phyloP scores from a whole-genome alignment of 2,888 invertebrate species.

The Macrosoma leucophasiata region DNA sequence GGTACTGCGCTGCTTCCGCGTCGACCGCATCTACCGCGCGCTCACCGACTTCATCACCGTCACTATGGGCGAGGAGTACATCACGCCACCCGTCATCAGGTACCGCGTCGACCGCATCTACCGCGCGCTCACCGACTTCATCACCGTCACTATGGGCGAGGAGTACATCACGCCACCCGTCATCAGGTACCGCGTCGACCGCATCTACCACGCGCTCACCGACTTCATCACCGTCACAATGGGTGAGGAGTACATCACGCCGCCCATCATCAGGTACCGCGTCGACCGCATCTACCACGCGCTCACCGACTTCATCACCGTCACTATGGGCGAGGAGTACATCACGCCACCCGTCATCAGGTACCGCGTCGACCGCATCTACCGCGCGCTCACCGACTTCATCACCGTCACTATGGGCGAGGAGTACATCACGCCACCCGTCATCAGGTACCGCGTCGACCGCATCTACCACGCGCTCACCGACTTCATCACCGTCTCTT shows the following conservation, averaged over 20 bases:
- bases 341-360: slow-evolving; percentile 90
- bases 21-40: slow-evolving; percentile 91
- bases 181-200: slow-evolving; percentile 84
- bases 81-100: slow-evolving; percentile 89
- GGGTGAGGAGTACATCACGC: slow-evolving; percentile 92
- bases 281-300: slow-evolving; percentile 91
- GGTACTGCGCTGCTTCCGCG: slow-evolving; percentile 91
- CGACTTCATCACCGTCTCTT: slow-evolving; percentile 84
- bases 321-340: slow-evolving; percentile 90
- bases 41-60: slow-evolving; percentile 87
- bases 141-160: slow-evolving; percentile 88
- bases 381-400: slow-evolving; percentile 88
- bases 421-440: slow-evolving; percentile 91
- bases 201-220: slow-evolving; percentile 89
- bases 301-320: slow-evolving; percentile 88
- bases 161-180: slow-evolving; percentile 93
- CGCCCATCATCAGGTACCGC: slow-evolving; percentile 86
- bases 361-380: slow-evolving; percentile 89
- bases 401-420: slow-evolving; percentile 90
- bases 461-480: too few species aligned
- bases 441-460: slow-evolving; percentile 83
- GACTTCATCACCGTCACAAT: slow-evolving; percentile 87
- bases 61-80: slow-evolving; percentile 91
- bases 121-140: slow-evolving; percentile 87
- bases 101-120: slow-evolving; percentile 89